Evolutionary conservation across 2,888 invertebrate species (phyloP), one percentile per base, ranked within the genome.

Genomic region (Leptura quadrifasciata): DNA sequence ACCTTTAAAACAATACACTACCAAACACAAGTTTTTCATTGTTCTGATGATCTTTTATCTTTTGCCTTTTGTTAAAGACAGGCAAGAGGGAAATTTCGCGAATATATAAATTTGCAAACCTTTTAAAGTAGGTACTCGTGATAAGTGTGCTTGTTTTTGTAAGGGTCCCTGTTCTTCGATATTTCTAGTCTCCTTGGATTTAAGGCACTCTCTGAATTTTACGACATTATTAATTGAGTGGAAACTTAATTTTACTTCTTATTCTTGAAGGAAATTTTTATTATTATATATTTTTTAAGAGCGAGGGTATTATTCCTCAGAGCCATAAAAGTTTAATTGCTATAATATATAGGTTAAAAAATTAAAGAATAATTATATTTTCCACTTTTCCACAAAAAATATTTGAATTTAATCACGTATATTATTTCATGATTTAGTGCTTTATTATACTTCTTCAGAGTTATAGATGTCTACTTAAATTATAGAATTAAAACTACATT

Each of bases 61-160:
- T 20, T 55, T 10, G 57, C 21, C 21, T 12, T 47, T 47, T 57
- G 21, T 57, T 57, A 20, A 57, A 15, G 57, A 21, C 21, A 18
- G 21, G 20, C 20, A 10, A 1, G 18, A 21, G 47, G 10, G 21
- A 21, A 57, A 57, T 21, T 21, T 57, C 21, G 57, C 20, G 57
- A 39, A 57, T 57, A 65, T 8, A 64, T 65, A 52, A 39, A 63
- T 63, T 65, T 47, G 21, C n/a, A 17, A 52, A 47, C 52, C 24
- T 65, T 52, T 65, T 20, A 21, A 52, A 65, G 65, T 21, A 52
- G 24, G 52, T n/a, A 12, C 52, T 65, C 17, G 52, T 6, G n/a
- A 21, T 39, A 65, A 65, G 52, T 52, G 65, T 52, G 20, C 63
- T 63, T 58, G 31, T 61, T 65, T 65, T 65, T 18, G 20, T 18